A percentile compares a stretch with the other conserved stretches of the same genome.
phyloP scores from a whole-genome alignment of 1,140 invertebrate species.

The Chymomyza costata region DNA sequence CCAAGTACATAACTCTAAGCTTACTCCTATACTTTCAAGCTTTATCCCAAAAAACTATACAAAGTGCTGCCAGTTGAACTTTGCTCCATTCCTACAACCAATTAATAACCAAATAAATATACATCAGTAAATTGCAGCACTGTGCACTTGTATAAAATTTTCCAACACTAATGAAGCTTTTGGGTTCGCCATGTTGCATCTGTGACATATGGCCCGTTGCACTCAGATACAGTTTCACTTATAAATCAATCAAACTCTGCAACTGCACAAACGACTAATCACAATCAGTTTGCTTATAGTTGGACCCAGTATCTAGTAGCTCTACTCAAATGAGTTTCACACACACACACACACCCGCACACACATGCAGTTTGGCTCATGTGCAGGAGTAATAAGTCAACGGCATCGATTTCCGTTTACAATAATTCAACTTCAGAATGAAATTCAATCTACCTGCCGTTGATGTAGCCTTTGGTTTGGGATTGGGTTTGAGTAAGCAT shows the following conservation, averaged over 20 bases:
- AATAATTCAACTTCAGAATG: conserved; percentile 59
- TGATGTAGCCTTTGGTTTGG: not conserved
- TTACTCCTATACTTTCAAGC: too few species aligned
- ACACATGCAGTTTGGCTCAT: conserved; percentile 5
- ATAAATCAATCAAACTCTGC: conserved; percentile 37
- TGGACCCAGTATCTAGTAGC: too few species aligned
- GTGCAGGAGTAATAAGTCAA: conserved; percentile 49
- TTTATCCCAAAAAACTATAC: too few species aligned
- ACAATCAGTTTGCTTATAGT: conserved; percentile 31
- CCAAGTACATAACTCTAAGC: too few species aligned
- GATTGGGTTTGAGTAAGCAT: not conserved
- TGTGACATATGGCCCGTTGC: conserved; percentile 12
- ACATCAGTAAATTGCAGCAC: too few species aligned
- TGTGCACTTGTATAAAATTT: too few species aligned
- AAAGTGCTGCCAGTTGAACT: too few species aligned
- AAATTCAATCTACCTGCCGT: conserved; percentile 52
- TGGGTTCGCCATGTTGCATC: too few species aligned
- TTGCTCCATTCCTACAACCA: too few species aligned
- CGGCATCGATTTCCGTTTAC: conserved; percentile 65
- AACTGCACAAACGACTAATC: conserved; percentile 37
- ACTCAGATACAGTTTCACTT: conserved; percentile 2
- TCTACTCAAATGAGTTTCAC: conserved; percentile 3
- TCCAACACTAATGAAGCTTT: too few species aligned
- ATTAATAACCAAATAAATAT: too few species aligned
- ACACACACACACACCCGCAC: not conserved